Base-by-base conservation (phyloP, 2,797 vertebrate genomes). In the Crenuchus spilurus region DNA sequence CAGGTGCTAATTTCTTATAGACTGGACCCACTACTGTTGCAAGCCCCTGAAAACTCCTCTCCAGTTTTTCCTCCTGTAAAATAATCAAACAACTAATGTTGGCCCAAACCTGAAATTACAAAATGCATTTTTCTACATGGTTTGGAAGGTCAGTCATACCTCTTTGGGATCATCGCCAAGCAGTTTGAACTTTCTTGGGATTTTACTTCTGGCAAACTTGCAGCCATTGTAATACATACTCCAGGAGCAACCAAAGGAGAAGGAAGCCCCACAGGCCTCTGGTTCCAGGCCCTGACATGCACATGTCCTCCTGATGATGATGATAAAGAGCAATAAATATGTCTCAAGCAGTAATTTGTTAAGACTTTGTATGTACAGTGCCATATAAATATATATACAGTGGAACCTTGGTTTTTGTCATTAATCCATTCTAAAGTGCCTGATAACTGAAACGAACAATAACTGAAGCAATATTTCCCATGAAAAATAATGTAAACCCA, bases 211-310 rank as follows among this genome's bases (percentile, higher is more conserved):
- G 77, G 97, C 97, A 92, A 99, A 99, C 87, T 99, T 99, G 91
- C 98, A 99, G 70, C 98, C 98, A 39, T 99, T 99, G 86, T 99
- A 99, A 86, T 99, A 99, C 98, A 99, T 99, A 86, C 98, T 99
- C 98, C 97, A 99, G n/a, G 98, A 99, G 82, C 98, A 99, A 61
- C 98, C 98, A 41, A 99, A 99, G 35, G 98, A 99, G 90, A 99
- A 99, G 33, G 98, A 99, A 82, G 98, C 98, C 81, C 98, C 98
- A 78, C 95, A 94, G 68, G 92, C 94, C 0, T 98, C 96, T 76
- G 94, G 90, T 76, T 99, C 90, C 86, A 97, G 92, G 71, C 98
- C 98, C 88, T 99, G 98, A 83, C 98, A 99, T 66, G 96, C 96
- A 85, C 98, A 99, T 14, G 95, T 99, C 83, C 96, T 95, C 90